Conservation (phyloP, 2,113 vertebrate genomes). For the Seriola aureovittata region DNA sequence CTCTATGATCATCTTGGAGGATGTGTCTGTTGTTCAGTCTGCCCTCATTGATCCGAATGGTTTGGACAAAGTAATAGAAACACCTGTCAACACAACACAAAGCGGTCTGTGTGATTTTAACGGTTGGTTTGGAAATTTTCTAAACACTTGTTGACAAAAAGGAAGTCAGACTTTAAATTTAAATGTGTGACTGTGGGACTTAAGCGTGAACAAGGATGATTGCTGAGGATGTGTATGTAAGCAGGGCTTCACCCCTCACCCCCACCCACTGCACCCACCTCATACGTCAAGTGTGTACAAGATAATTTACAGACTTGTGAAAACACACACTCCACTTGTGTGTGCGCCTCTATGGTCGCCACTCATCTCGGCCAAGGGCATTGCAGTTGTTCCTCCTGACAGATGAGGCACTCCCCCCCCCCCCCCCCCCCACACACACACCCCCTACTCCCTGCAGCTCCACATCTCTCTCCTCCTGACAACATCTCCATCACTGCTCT, state of each 20-base stretch:
- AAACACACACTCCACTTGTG: neutral
- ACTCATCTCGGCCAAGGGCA: conserved; percentile 51
- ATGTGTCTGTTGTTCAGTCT: no score
- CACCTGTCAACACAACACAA: no score
- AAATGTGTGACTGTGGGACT: neutral
- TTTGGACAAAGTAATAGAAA: no score
- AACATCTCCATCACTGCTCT: conserved; percentile 32
- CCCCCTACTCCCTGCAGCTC: neutral
- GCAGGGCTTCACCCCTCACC: neutral
- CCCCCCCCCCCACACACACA: neutral
- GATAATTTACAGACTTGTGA: conserved; percentile 6
- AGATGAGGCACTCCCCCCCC: conserved; percentile 30
- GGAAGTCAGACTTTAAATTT: no score
- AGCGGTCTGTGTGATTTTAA: no score
- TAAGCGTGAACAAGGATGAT: conserved; percentile 1
- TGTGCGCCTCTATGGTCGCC: neutral
- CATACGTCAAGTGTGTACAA: neutral
- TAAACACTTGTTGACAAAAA: no score
- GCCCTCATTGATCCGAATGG: no score
- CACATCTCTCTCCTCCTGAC: conserved; percentile 18
- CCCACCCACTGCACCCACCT: no score
- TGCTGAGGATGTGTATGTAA: neutral
- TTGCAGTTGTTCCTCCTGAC: conserved; percentile 28
- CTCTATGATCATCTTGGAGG: no score
- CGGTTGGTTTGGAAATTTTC: no score